Percentiles rank a stretch among this genome's conserved stretches.
Evolutionary conservation across 2,888 invertebrate species (phyloP).

Genomic region (Philaethria dido): DNA sequence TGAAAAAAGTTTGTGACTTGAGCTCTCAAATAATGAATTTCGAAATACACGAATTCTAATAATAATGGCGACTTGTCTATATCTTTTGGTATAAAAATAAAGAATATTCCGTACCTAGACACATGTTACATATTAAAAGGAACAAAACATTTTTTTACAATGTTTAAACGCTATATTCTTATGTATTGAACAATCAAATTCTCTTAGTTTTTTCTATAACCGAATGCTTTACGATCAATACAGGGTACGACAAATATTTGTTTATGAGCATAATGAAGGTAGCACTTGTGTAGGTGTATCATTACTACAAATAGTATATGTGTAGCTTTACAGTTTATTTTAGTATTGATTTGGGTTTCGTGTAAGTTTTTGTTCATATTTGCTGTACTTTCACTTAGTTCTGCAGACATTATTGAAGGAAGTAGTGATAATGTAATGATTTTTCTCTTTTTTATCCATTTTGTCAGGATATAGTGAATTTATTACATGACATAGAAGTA

Average conservation of each 20-base stretch:
- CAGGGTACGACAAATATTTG: constrained; percentile 44
- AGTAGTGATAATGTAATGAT: not conserved
- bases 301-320: constrained; percentile 33
- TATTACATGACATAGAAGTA: not conserved
- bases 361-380: not conserved
- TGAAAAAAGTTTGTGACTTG: no score
- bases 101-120: no score
- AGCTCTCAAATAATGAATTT: no score
- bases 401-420: not conserved
- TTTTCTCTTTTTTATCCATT: not conserved
- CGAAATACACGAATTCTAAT: no score
- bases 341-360: not conserved
- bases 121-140: no score
- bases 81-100: no score
- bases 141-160: not conserved
- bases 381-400: not conserved
- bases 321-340: constrained; percentile 1
- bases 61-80: no score
- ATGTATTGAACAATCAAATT: constrained; percentile 23
- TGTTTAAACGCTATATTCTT: constrained; percentile 18
- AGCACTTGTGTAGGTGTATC: constrained; percentile 19
- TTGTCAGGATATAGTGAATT: not conserved
- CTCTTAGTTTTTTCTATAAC: constrained; percentile 47
- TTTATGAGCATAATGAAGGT: constrained; percentile 38
- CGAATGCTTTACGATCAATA: constrained; percentile 48